These are phyloP conservation scores for Eulemur albifrons DNA, from an alignment of 2,797 vertebrate species.

Conservation along the genomic window DNA sequence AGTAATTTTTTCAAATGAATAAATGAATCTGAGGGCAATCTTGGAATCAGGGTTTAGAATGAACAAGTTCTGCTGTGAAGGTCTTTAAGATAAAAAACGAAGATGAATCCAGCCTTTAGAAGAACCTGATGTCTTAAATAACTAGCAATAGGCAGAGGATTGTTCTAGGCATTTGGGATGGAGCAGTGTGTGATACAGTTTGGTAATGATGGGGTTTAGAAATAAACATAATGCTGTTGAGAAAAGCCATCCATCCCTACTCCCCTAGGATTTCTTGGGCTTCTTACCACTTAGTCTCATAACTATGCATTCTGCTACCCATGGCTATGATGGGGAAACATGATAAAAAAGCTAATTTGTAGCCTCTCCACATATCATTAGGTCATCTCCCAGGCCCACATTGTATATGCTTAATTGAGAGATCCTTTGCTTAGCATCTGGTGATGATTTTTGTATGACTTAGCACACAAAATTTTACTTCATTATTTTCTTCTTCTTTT, in stretches of 20 bases:
- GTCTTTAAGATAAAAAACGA: conserved; percentile 4
- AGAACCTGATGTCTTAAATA: not conserved
- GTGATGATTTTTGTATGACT: not conserved
- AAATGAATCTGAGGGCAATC: not conserved
- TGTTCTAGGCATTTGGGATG: not conserved
- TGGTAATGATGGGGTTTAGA: not conserved
- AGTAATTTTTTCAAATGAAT: conserved; percentile 22
- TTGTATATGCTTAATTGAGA: conserved; percentile 9
- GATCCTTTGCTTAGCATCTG: not conserved
- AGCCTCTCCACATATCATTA: not conserved
- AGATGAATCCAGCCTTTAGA: conserved; percentile 4
- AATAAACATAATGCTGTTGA: not conserved
- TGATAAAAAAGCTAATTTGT: not conserved
- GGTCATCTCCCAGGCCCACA: not conserved
- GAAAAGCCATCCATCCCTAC: not conserved
- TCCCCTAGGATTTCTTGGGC: not conserved
- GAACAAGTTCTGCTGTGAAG: not conserved
- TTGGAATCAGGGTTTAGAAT: not conserved
- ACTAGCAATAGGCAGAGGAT: not conserved
- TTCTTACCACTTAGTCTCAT: conserved; percentile 3
- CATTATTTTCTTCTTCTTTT: conserved; percentile 41
- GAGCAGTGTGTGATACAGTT: not conserved
- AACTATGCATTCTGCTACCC: not conserved
- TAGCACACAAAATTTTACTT: not conserved
- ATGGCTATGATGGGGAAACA: not conserved